Base-by-base conservation (phyloP, 2,888 invertebrate genomes). In the Opisthograptis luteolata region DNA sequence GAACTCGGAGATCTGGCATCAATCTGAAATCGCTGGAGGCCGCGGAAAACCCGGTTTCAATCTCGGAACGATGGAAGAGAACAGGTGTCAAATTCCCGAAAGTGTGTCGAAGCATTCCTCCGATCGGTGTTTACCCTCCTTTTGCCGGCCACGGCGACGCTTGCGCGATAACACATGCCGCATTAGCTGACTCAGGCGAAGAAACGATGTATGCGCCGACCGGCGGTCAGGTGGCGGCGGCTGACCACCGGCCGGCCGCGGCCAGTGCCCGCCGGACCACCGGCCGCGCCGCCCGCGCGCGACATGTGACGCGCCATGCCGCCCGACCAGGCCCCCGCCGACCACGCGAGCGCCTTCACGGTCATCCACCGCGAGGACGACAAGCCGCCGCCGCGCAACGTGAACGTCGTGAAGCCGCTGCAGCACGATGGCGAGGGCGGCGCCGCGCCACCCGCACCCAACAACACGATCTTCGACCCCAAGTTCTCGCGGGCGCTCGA, bases 401-500 rank as follows among this genome's bases (percentile, higher is more conserved):
- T 84, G 25, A 74, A 79, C 70, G 76, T 81, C 41, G 89, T 88
- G 56, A 76, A 74, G 61, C 87, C 87, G 46, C 66, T 81, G 61
- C 81, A 68, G 60, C 81, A 68, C 58, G 76, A 66, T 54, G 68
- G 64, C 10, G 37, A 37, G 40, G 17, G 1, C 13, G 31, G 55
- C 27, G 49, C 49, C 34, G 31, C 54, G 27, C 32, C 53, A 51
- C 60, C 52, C 1, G 27, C 10, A 1, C 56, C 55, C 34, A 34
- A 50, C 34, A 34, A 50, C 54, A 75, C 83, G 17, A 79, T 84
- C 35, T 73, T 87, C 50, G 87, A 89, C 55, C 84, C 87, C 12
- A 92, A 93, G 64, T 95, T 95, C 77, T 93, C 94, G 53, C 93
- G 94, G 65, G 93, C 94, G 43, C 88, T 96, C 51, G 95, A 95